Conservation (phyloP, 2,888 invertebrate genomes). For the Pseudeuparius sepicola region DNA sequence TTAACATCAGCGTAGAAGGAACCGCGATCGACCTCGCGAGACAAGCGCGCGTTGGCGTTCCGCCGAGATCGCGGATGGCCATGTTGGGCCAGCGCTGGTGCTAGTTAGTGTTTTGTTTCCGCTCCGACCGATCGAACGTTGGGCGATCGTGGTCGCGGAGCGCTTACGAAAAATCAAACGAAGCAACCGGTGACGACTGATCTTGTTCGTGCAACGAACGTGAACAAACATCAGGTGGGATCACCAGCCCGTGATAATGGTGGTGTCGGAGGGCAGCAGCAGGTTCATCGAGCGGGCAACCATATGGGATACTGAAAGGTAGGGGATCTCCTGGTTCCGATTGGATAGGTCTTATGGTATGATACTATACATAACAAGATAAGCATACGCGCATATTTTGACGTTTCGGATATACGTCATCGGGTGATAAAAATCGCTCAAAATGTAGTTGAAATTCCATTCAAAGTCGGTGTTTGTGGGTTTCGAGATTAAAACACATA, state of each 20-base stretch:
- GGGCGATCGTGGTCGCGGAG: conserved; percentile 14
- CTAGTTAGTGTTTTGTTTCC: neutral
- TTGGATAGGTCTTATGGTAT: too few relatives aligned
- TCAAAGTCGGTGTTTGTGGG: too few relatives aligned
- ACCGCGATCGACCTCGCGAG: too few relatives aligned
- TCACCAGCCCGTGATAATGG: too few relatives aligned
- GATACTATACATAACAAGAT: too few relatives aligned
- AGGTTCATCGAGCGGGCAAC: conserved; percentile 29
- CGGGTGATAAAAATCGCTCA: too few relatives aligned
- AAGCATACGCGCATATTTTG: too few relatives aligned
- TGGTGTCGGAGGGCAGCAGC: conserved; percentile 34
- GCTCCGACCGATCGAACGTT: conserved; percentile 11
- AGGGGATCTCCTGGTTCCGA: too few relatives aligned
- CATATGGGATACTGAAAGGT: conserved; percentile 35
- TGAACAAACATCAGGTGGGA: conserved; percentile 30
- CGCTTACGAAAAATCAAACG: neutral
- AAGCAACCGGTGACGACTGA: conserved; percentile 20
- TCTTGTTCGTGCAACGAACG: conserved; percentile 23
- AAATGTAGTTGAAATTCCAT: too few relatives aligned
- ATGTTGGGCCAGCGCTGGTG: conserved; percentile 31
- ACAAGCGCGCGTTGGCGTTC: conserved; percentile 31
- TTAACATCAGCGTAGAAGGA: too few relatives aligned
- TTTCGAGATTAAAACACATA: too few relatives aligned
- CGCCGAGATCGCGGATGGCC: conserved; percentile 30
- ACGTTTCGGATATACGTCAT: too few relatives aligned